A percentile compares a stretch with the other conserved stretches of the same genome.
Conservation (phyloP, 1,140 invertebrate genomes). For the Drosophila watanabei region DNA sequence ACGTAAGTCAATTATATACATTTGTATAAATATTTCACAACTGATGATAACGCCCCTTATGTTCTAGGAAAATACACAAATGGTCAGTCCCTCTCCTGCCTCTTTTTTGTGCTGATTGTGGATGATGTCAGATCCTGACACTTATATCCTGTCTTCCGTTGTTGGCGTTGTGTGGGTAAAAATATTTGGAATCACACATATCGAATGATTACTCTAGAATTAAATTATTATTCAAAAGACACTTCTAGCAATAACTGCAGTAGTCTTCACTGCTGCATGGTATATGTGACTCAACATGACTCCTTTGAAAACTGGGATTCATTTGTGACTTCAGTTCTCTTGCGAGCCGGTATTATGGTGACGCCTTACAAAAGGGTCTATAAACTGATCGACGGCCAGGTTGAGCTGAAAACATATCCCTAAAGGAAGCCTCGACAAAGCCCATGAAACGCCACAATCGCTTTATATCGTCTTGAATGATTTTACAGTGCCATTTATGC, state of each 20-base stretch:
- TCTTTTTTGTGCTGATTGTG: conserved; percentile 20
- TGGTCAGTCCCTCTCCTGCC: conserved; percentile 2
- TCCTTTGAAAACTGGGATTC: neutral
- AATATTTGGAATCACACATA: neutral
- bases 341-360: conserved; percentile 2
- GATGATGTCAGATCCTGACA: conserved; percentile 1
- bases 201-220: neutral
- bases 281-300: neutral
- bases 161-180: conserved; percentile 12
- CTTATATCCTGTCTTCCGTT: conserved; percentile 14
- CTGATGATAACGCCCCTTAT: neutral
- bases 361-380: conserved; percentile 7
- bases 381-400: conserved; percentile 18
- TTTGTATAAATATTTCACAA: neutral
- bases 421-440: neutral
- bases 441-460: neutral
- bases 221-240: neutral
- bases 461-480: neutral
- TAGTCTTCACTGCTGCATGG: conserved; percentile 3
- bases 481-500: neutral
- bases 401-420: neutral
- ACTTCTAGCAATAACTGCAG: neutral
- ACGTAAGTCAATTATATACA: neutral
- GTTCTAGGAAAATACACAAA: conserved; percentile 13
- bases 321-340: neutral